Base-by-base conservation (phyloP, 2,113 vertebrate genomes). In the Acrocephalus kingi region DNA sequence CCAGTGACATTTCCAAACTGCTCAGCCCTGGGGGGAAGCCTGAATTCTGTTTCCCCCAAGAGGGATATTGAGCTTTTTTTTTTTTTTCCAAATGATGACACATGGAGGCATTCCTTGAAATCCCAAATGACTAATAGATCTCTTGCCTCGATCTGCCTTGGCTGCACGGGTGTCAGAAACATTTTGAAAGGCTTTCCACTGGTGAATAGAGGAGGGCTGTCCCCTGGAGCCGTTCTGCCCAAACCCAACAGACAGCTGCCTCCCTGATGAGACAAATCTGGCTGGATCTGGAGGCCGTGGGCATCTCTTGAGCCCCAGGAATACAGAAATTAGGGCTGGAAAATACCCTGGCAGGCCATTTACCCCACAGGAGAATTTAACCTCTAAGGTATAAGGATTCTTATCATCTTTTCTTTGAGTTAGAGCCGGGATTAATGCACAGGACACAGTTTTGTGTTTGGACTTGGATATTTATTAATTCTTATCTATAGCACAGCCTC, bases 21-120 rank as follows among this genome's bases (percentile, higher is more conserved):
- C 66, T 80, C 55, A 78, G 72, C 63, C 61, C 73, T 35, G 31
- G 31, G 87, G 72, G 77, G 35, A 86, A 86, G 76, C n/a, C 33
- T 51, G 21, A 52, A 55, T 88, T 94, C 68, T 84, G 6, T 49
- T 77, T 91, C 14, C n/a, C 83, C 48, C 54, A 56, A 20, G 68
- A 66, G 83, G 77, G 35, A 52, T 46, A 16, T 6, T 39, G 64
- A 72, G 49, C 41, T 93, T 20, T 5, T 88, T 90, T 92, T 77
- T n/a, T n/a, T 6, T 87, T 90, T 89, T 78, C n/a, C 37, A 64
- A 37, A 68, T 35, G 37, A 56, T 75, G 76, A 59, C 43, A 58
- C 52, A 46, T 9, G 43, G 68, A 92, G 54, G 45, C 79, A 75
- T 87, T 86, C 80, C 90, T 96, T 90, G 90, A 94, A 88, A 93